Base-by-base conservation (phyloP, 2,888 invertebrate species). In the Gymnocheta viridis region DNA sequence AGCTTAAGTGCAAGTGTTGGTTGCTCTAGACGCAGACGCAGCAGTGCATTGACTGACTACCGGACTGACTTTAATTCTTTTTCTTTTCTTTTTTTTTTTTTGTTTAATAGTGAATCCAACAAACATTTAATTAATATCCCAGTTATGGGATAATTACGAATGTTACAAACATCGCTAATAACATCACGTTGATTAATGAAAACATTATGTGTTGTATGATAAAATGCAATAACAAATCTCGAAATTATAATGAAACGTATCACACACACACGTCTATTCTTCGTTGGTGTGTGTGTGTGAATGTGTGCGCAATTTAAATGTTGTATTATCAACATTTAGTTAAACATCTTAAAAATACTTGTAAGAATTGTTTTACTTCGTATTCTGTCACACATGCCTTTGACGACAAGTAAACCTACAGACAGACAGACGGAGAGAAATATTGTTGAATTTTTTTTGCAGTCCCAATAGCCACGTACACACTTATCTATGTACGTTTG, bases 181-280 rank as follows among this genome's bases (percentile, higher is more conserved):
- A 78, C 84, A 84, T 84, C 84, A 84, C 84, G 84, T 84, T 84
- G 81, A 69, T 77, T 84, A 84, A 84, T 84, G 84, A 84, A 84
- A 84, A 81, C 84, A 84, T 84, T 84, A 84, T 73, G 81, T 81
- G 73, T 44, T 74, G 67, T 84, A 81, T 77, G 81, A 84, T 81
- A 81, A 84, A 84, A 81, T 84, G 77, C 84, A 81, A 72, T 81
- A 77, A 78, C 81, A 81, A 78, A 73, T 81, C 77, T 56, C 44
- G 73, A 81, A 84, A 84, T 81, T 72, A 81, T 84, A 81, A 77
- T 76, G 72, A 84, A 81, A 84, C 56, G n/a, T 47, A 29, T 44
- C 58, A n/a, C 47, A 49, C 66, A 64, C n/a, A 17, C 10, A n/a
- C 41, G 9, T 24, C 4, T 24, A 51, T 24, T 35, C 7, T 24